These are phyloP conservation scores for Chironex yamaguchii DNA, from an alignment of 30 jellyfish, hydroid and myxozoan genomes.

Conservation along the genomic window DNA sequence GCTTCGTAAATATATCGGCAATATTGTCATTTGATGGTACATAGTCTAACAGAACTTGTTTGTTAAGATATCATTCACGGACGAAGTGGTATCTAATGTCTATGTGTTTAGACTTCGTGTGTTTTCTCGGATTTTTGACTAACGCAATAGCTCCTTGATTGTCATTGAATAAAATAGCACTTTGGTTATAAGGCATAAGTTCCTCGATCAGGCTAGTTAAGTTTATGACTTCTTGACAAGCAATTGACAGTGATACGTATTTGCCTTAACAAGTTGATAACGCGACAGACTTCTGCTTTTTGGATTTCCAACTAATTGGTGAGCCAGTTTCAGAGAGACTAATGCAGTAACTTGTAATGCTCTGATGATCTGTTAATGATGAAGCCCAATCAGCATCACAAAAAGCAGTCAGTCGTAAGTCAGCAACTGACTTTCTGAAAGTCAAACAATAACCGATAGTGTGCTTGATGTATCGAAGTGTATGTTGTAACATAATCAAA, in stretches of 20 bases:
- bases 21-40: slow-evolving; percentile 16
- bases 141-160: slow-evolving; percentile 52
- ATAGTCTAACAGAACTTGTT: not conserved
- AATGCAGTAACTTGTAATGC: slow-evolving; percentile 35
- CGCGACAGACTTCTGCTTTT: slow-evolving; percentile 33
- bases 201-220: too few species aligned
- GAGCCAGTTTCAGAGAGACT: slow-evolving; percentile 26
- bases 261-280: slow-evolving; percentile 41
- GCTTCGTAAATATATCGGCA: slow-evolving; percentile 46
- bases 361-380: slow-evolving; percentile 27
- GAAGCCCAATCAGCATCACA: slow-evolving; percentile 79
- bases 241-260: slow-evolving; percentile 31
- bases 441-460: slow-evolving; percentile 15
- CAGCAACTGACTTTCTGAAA: not conserved
- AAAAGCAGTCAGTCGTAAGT: not conserved
- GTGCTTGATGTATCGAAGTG: slow-evolving; percentile 31
- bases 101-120: slow-evolving; percentile 32
- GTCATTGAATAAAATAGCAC: too few species aligned
- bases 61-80: slow-evolving; percentile 5
- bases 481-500: slow-evolving; percentile 20
- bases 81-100: slow-evolving; percentile 42
- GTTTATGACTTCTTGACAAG: slow-evolving; percentile 12
- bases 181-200: too few species aligned
- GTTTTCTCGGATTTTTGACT: slow-evolving; percentile 6
- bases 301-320: slow-evolving; percentile 30